Evolutionary conservation across 53 echinoderm and acorn worm genomes (phyloP).

Genomic region (Henricia sp.): DNA sequence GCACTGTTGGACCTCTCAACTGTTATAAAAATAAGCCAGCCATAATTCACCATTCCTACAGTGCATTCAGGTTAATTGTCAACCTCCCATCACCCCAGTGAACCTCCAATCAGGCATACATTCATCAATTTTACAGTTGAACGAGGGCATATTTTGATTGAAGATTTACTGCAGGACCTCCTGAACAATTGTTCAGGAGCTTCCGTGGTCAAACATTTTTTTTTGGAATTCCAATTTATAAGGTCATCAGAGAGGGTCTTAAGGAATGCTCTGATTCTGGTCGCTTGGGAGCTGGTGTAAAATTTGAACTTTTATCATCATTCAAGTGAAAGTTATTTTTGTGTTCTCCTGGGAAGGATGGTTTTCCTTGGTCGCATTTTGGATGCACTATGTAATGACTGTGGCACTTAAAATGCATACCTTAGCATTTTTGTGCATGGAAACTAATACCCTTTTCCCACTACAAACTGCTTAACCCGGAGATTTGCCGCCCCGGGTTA

Average conservation of each 20-base stretch:
- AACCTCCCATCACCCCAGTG: not conserved
- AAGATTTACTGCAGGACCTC: constrained; percentile 44
- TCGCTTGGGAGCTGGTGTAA: constrained; percentile 26
- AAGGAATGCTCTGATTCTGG: constrained; percentile 12
- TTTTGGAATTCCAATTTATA: constrained; percentile 48
- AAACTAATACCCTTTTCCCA: too few relatives aligned
- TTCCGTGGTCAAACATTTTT: constrained; percentile 31
- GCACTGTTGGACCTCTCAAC: not conserved
- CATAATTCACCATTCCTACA: not conserved
- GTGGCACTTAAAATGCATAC: too few relatives aligned
- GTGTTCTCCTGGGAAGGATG: too few relatives aligned
- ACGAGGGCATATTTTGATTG: constrained; percentile 56
- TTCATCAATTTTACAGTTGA: constrained; percentile 62
- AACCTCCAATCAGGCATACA: constrained; percentile 22
- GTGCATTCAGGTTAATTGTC: constrained; percentile 42
- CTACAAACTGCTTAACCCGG: too few relatives aligned
- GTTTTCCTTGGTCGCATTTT: too few relatives aligned
- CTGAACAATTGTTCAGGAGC: constrained; percentile 34
- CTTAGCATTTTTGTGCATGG: too few relatives aligned
- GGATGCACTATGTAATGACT: too few relatives aligned
- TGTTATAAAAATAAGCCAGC: not conserved
- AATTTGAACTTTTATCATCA: not conserved
- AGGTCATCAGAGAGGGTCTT: constrained; percentile 18
- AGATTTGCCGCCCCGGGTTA: too few relatives aligned
- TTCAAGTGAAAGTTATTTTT: constrained; percentile 16